Conservation (phyloP, 2,888 invertebrate genomes). For the Standfussiana lucernea region DNA sequence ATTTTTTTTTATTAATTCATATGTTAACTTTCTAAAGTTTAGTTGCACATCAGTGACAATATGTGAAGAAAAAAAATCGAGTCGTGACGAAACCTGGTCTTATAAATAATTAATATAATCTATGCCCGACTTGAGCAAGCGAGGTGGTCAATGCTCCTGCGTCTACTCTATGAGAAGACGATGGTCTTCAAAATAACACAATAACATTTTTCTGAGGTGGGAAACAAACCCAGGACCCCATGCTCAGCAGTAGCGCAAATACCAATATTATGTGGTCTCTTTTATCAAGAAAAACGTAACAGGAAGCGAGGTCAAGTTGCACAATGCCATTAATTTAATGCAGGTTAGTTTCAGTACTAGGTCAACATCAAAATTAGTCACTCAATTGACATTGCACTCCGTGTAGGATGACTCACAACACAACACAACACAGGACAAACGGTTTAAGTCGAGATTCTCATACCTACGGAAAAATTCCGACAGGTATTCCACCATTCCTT, state of each 20-base stretch:
- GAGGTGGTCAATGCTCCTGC: not conserved
- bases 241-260: not conserved
- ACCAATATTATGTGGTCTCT: not conserved
- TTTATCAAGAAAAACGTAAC: not conserved
- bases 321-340: constrained; percentile 47
- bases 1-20: too few species aligned
- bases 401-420: constrained; percentile 28
- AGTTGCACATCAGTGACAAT: not conserved
- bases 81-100: not conserved
- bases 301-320: constrained; percentile 45
- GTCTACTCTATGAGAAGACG: not conserved
- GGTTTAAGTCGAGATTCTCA: constrained; percentile 8
- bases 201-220: not conserved
- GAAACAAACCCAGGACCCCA: not conserved
- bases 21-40: not conserved
- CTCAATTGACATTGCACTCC: constrained; percentile 50
- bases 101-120: not conserved
- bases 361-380: constrained; percentile 40
- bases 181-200: not conserved
- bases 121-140: not conserved
- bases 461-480: not conserved
- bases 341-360: constrained; percentile 43
- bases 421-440: constrained; percentile 5
- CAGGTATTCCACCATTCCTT: not conserved
- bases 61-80: not conserved